Conservation (phyloP, 2,113 vertebrate genomes). For the Vidua chalybeata region DNA sequence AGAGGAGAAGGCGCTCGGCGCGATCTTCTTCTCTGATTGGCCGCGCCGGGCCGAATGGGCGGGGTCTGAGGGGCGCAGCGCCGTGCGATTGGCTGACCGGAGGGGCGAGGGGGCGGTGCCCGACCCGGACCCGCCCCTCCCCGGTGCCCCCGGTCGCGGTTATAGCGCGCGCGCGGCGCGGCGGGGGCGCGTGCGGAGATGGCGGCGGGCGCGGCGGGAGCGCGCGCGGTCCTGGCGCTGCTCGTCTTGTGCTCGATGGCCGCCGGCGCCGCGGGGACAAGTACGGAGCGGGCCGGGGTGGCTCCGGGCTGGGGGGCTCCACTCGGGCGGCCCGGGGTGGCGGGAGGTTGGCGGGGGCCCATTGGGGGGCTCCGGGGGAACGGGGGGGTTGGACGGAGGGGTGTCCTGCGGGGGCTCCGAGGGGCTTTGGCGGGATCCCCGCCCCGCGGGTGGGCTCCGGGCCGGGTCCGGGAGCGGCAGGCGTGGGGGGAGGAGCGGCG, state of each 20-base stretch:
- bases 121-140: accelerated
- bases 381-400: too few relatives aligned
- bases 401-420: too few relatives aligned
- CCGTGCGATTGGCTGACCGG: accelerated
- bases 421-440: too few relatives aligned
- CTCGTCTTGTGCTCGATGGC: background rate
- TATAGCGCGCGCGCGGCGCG: background rate
- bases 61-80: accelerated
- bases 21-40: background rate
- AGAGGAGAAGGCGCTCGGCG: too few relatives aligned
- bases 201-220: background rate
- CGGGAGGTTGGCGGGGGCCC: too few relatives aligned
- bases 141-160: background rate
- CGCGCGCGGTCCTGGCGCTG: background rate
- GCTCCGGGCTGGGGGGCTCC: background rate
- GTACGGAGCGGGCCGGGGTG: background rate
- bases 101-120: background rate
- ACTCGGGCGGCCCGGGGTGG: background rate
- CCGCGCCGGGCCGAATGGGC: accelerated
- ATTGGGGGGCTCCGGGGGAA: too few relatives aligned
- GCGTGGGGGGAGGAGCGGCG: background rate
- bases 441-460: too few relatives aligned
- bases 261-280: background rate
- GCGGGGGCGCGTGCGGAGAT: background rate
- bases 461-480: too few relatives aligned